phyloP scores from a whole-genome alignment of 1,140 invertebrate genomes.

The Drosophila varians region DNA sequence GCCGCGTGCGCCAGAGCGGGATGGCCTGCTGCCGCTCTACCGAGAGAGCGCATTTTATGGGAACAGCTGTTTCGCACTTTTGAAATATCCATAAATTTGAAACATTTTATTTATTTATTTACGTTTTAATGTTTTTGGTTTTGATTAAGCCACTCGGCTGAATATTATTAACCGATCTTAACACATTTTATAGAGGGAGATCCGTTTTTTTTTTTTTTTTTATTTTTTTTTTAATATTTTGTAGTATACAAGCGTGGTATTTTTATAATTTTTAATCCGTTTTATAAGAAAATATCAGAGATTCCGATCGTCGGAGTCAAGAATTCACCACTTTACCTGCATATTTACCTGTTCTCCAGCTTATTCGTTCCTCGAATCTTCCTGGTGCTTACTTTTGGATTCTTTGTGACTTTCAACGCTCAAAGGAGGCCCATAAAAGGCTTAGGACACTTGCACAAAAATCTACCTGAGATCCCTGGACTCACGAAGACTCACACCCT shows the following conservation, averaged over 20 bases:
- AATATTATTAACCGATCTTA: neutral
- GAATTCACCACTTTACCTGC: conserved; percentile 20
- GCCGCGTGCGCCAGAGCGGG: conserved; percentile 42
- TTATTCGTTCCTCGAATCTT: conserved; percentile 4
- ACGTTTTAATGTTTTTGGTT: neutral
- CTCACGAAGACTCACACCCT: conserved; percentile 30
- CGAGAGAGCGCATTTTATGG: conserved; percentile 56
- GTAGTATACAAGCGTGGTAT: conserved; percentile 3
- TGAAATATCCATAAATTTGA: neutral
- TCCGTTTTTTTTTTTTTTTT: neutral
- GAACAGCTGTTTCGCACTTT: conserved; percentile 44
- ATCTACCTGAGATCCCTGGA: conserved; percentile 9
- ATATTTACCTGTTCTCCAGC: conserved; percentile 62
- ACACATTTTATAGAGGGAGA: neutral
- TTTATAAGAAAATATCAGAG: neutral
- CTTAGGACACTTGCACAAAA: conserved; percentile 50
- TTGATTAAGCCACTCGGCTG: neutral
- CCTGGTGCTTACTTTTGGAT: conserved; percentile 13
- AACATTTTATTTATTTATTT: neutral
- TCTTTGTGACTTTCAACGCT: conserved; percentile 77
- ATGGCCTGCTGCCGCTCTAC: conserved; percentile 4
- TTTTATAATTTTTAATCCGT: conserved; percentile 1
- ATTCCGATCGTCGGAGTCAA: neutral
- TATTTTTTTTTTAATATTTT: neutral
- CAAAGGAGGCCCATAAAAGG: conserved; percentile 51